Base-by-base conservation (phyloP, 2,113 vertebrate species). In the Gallinago paraguaiae region DNA sequence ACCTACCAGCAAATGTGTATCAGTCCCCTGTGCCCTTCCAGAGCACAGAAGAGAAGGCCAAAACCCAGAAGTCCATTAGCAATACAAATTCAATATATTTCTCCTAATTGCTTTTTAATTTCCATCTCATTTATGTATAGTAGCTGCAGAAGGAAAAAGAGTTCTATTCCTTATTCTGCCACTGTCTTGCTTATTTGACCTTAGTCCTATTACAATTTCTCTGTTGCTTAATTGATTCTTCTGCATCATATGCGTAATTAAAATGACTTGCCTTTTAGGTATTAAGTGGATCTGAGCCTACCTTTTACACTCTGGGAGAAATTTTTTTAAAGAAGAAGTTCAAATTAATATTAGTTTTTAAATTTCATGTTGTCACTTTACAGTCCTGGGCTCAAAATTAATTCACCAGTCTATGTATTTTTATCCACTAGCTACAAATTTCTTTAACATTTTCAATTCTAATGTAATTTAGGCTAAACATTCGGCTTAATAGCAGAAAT, bases 101-200 rank as follows among this genome's bases (percentile, higher is more conserved):
- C 8, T 75, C n/a, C 54, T 95, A 91, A 96, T 91, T 89, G 71
- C 30, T 76, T 89, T 84, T 92, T 92, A 89, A 95, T 92, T 78
- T 92, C 74, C 57, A 80, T 90, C 78, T 89, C 54, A 65, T 95
- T 67, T 95, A 85, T 76, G 17, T 68, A 48, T 56, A 85, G 57
- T 37, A 79, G 15, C 35, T 82, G 45, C 35, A 92, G 50, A 89
- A 92, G 9, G 43, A 76, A 86, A 70, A 80, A 51, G 19, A 70
- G 2, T 78, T 89, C 56, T 80, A 10, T 75, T 86, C 39, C 23
- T 91, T 89, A 89, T 95, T 92, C 84, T 92, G 35, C 57, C 4
- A 7, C 70, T 90, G 81, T 63, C 77, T 89, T 91, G 48, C 35
- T 48, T 93, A 69, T 91, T 84, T 91, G 77, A 95, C 89, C 86